Evolutionary conservation across 2,113 vertebrate species (phyloP).

Genomic region (Fukomys damarensis): DNA sequence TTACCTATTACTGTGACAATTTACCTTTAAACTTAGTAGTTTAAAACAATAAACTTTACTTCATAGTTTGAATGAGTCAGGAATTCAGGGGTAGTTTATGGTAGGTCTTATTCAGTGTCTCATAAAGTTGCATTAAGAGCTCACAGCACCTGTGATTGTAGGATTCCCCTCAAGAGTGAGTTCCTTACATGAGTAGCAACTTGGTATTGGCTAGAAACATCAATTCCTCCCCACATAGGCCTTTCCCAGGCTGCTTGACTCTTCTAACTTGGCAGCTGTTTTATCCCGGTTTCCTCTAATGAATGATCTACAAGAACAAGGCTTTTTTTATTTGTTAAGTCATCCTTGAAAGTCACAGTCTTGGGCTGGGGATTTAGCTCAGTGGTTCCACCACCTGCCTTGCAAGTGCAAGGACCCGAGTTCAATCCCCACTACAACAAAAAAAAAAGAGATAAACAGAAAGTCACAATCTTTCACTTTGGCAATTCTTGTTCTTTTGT

Average conservation of each 20-base stretch:
- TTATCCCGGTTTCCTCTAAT: background rate
- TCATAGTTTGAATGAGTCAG: background rate
- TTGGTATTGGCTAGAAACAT: background rate
- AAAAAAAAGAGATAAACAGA: no score
- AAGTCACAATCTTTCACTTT: background rate
- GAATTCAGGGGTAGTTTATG: background rate
- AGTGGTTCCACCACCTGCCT: no score
- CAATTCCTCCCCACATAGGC: background rate
- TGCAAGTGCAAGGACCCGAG: no score
- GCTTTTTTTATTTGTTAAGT: slow-evolving; percentile 6
- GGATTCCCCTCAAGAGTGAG: background rate
- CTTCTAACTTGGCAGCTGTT: background rate
- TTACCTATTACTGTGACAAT: background rate
- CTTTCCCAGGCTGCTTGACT: background rate
- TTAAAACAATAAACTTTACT: background rate
- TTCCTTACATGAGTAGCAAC: background rate
- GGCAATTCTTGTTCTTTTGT: background rate
- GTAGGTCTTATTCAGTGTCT: background rate
- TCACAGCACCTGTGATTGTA: background rate
- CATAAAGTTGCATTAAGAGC: background rate
- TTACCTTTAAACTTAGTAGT: background rate
- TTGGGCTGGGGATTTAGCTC: no score
- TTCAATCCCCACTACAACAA: no score
- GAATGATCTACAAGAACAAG: background rate
- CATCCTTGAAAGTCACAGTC: no score